phyloP scores from a whole-genome alignment of 1,140 invertebrate genomes.

The Diabrotica virgifera region DNA sequence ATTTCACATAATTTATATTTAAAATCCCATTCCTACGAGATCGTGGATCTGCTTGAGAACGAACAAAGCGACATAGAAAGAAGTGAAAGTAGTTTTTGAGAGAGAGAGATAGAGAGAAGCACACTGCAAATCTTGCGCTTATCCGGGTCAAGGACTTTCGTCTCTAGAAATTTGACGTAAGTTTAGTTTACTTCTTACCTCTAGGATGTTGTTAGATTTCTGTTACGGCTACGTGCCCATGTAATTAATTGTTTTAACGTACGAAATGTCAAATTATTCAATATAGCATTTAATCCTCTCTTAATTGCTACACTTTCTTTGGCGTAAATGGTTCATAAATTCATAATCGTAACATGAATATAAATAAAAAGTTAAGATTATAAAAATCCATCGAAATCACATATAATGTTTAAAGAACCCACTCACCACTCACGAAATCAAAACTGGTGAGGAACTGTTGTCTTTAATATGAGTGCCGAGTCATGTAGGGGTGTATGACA shows the following conservation, averaged over 20 bases:
- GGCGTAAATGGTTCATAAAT: too few species aligned
- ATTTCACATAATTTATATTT: not conserved
- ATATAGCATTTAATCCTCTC: not conserved
- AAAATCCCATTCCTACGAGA: not conserved
- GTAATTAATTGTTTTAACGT: not conserved
- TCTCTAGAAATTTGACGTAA: conserved; percentile 1
- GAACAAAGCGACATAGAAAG: conserved; percentile 15
- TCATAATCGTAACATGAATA: too few species aligned
- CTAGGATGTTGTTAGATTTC: not conserved
- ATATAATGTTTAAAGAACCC: too few species aligned
- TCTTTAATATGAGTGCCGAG: too few species aligned
- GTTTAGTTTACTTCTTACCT: too few species aligned
- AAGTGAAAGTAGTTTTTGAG: conserved; percentile 23
- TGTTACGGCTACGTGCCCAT: not conserved
- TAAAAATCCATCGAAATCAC: too few species aligned
- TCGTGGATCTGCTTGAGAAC: conserved; percentile 1
- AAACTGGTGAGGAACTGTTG: too few species aligned
- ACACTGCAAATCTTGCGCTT: conserved; percentile 11
- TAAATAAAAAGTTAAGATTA: too few species aligned
- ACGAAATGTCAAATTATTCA: not conserved
- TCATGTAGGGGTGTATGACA: too few species aligned
- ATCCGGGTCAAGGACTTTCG: conserved; percentile 25
- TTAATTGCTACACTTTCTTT: too few species aligned
- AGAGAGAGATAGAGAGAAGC: conserved; percentile 15
- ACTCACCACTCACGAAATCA: too few species aligned